Base-by-base conservation (phyloP, 2,888 invertebrate genomes). In the Cheilosia grossa region DNA sequence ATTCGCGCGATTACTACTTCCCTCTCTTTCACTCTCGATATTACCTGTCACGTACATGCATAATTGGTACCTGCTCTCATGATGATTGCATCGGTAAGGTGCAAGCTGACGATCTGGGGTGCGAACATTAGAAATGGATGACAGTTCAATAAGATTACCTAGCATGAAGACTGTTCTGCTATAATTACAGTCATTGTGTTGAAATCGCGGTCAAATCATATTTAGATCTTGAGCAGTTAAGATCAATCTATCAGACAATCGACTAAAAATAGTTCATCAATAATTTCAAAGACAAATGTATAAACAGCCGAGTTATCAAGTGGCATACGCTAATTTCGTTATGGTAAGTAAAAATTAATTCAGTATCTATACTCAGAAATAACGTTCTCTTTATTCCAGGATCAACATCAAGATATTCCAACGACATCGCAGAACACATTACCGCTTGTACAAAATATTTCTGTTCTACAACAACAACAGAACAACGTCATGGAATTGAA, bases 401-500 rank as follows among this genome's bases (percentile, higher is more conserved):
- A 44, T 44, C 44, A 44, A 44, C 17, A 44, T 44, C 44, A 44
- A 17, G 6, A 17, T 7, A 44, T 2, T 7, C 44, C 17, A n/a
- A 17, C n/a, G 44, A 44, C 17, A 7, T 6, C 44, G 2, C 17
- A 4, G n/a, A n/a, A 44, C 7, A 44, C 44, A 44, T 4, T 7
- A 44, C 44, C n/a, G n/a, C 44, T 7, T 17, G 0, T 7, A 44
- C 17, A n/a, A n/a, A n/a, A 17, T 5, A 44, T 17, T 44, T 44
- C 1, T 17, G 2, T 6, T n/a, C 24, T 24, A 24, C n/a, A 44
- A n/a, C 2, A 0, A 42, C 33, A 42, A 42, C 4, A n/a, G 15
- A 7, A 6, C 4, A 4, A 17, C 7, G 98, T 91, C 96, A 17
- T 6, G 44, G n/a, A 4, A n/a, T 30, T 24, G 13, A 3, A 49